Conservation (phyloP, 2,797 vertebrate genomes). For the Bradypus variegatus region DNA sequence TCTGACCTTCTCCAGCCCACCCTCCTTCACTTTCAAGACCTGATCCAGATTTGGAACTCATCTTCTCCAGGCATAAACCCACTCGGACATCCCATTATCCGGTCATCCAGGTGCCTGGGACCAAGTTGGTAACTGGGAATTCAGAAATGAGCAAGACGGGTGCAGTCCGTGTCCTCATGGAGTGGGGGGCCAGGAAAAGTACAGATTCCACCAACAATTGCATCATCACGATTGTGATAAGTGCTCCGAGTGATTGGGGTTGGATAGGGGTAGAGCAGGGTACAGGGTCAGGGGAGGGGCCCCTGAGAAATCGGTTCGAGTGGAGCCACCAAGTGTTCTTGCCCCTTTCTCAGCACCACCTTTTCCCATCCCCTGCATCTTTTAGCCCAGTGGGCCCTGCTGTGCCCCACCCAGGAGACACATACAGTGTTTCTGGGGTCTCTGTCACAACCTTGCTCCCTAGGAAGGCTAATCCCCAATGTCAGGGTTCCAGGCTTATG, state of each 20-base stretch:
- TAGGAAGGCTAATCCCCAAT: neutral
- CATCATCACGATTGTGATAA: no score
- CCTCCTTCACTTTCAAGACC: neutral
- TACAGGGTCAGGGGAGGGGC: no score
- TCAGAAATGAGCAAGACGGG: neutral
- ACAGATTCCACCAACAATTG: neutral
- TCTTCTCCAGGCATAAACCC: neutral
- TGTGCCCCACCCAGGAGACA: neutral
- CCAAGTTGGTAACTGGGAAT: neutral
- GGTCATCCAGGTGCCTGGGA: neutral
- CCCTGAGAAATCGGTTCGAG: neutral
- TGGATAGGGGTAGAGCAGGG: neutral
- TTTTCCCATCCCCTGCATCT: neutral
- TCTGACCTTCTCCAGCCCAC: neutral
- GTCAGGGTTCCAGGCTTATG: neutral
- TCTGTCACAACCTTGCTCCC: neutral
- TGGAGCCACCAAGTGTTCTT: neutral
- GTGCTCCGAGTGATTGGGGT: neutral
- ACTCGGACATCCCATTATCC: rapidly evolving
- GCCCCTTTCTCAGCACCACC: neutral
- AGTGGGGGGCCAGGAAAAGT: neutral
- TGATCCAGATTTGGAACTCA: neutral
- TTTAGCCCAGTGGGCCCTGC: neutral
- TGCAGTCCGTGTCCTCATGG: neutral
- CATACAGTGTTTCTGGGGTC: neutral